phyloP scores from a whole-genome alignment of 2,888 invertebrate species.

The Agonopterix alstromeriana region DNA sequence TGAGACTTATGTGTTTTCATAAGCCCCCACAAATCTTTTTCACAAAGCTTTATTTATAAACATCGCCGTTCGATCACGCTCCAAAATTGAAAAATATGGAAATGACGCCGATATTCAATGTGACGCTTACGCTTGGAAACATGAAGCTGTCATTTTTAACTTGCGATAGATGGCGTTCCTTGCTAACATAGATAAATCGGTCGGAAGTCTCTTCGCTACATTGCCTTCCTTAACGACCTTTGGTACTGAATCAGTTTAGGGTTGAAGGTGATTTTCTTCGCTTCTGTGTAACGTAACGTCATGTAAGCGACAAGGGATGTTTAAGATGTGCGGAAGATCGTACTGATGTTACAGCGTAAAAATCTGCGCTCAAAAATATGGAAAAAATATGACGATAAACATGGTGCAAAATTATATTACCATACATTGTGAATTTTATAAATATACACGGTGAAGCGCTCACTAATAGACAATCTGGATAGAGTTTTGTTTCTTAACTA shows the following conservation, averaged over 20 bases:
- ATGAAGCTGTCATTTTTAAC: slow-evolving; percentile 67
- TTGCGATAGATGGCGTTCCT: slow-evolving; percentile 26
- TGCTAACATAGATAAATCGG: slow-evolving; percentile 53
- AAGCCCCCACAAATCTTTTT: slow-evolving; percentile 29
- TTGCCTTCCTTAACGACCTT: slow-evolving; percentile 70
- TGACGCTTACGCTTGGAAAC: slow-evolving; percentile 46
- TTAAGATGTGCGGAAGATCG: not conserved
- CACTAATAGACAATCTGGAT: too few relatives aligned
- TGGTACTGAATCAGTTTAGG: slow-evolving; percentile 62
- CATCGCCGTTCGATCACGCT: slow-evolving; percentile 36
- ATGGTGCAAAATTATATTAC: too few relatives aligned
- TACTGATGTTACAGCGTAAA: slow-evolving; percentile 3
- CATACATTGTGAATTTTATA: too few relatives aligned
- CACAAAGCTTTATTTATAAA: slow-evolving; percentile 43
- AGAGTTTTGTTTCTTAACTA: too few relatives aligned
- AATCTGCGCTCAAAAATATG: not conserved
- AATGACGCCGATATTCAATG: slow-evolving; percentile 58
- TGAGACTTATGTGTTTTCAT: slow-evolving; percentile 24
- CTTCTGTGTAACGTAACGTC: slow-evolving; percentile 17
- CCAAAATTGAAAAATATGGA: slow-evolving; percentile 67
- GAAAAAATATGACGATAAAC: too few relatives aligned
- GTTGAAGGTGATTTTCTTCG: slow-evolving; percentile 62
- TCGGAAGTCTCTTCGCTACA: slow-evolving; percentile 63
- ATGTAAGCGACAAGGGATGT: not conserved
- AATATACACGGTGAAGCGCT: too few relatives aligned